Evolutionary conservation across 1,140 invertebrate species (phyloP), one percentile per base, ranked within the genome.

Genomic region (Zaprionus tsacasi): DNA sequence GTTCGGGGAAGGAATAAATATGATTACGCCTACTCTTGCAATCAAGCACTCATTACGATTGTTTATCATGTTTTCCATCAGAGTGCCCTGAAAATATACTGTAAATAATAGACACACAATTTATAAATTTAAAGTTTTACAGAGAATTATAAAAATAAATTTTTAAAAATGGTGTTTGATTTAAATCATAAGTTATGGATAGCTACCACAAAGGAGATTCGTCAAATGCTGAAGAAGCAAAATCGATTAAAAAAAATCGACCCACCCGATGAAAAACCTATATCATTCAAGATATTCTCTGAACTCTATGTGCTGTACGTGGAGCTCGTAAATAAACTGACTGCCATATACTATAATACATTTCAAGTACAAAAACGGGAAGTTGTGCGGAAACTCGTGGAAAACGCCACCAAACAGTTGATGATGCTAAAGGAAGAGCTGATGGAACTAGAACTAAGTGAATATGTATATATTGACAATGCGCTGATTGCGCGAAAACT

Each of bases 351-450:
- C 82, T 94, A 95, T 65, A 94, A 95, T 68, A 94, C 95, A 8
- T 93, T 94, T 36, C 95, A 96, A 91, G 94, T 95, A 3, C 95
- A 96, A 89, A 95, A 95, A 79, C 82, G 95, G 52, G 75, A 93
- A 21, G 76, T 93, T 0, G 90, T 96, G 1, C 92, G 93, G 27
- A 92, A 93, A 45, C 83, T 95, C 4, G 87, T 96, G 3, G 94
- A 95, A 83, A 81, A 74, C 70, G 86, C 91, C 6, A 77, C 74
- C 1, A 73, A 81, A 38, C 82, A 91, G 57, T 40, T 93, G 3
- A 72, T 90, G 50, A 87, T 93, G 75, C 73, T 94, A 0, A 93
- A 93, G 70, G 90, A 93, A 5, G 86, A 93, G 70, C 54, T 94
- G 0, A 92, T 88, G 70, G 82, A 91, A 10, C 78, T 94, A 27